phyloP scores from a whole-genome alignment of 1,140 invertebrate genomes.

The Sesamia nonagrioides region DNA sequence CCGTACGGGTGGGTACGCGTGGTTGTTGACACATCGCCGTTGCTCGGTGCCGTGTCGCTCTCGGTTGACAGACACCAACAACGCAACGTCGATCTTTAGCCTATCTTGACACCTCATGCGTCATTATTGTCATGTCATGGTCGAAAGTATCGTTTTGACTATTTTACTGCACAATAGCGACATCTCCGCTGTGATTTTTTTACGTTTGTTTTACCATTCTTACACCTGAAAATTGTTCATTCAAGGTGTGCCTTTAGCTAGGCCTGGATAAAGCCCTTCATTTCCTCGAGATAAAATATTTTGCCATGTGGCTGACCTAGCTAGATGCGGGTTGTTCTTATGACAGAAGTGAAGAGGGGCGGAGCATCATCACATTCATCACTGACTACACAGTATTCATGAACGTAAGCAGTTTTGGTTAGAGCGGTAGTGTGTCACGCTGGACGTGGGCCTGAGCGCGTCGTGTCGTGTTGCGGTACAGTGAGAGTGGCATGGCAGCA shows the following conservation, averaged over 20 bases:
- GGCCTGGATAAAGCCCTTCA: neutral
- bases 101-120: constrained; percentile 52
- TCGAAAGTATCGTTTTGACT: neutral
- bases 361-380: neutral
- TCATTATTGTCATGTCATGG: constrained; percentile 25
- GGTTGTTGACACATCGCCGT: constrained; percentile 53
- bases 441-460: constrained; percentile 41
- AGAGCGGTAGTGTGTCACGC: constrained; percentile 38
- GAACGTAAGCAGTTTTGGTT: constrained; percentile 23
- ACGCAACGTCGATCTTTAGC: neutral
- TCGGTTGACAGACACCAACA: constrained; percentile 4
- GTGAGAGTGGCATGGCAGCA: constrained; percentile 70
- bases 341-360: neutral
- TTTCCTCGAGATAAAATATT: neutral
- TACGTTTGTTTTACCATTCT: neutral
- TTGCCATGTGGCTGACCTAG: neutral
- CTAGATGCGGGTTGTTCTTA: neutral
- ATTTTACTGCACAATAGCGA: neutral
- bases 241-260: neutral
- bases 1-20: constrained; percentile 51
- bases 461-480: constrained; percentile 68
- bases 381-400: neutral
- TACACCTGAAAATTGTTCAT: neutral
- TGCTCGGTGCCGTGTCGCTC: constrained; percentile 47
- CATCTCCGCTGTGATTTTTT: neutral